A percentile compares a stretch with the other conserved stretches of the same genome.
Evolutionary conservation across 2,888 invertebrate genomes (phyloP).

Genomic region (Pollenia angustigena): DNA sequence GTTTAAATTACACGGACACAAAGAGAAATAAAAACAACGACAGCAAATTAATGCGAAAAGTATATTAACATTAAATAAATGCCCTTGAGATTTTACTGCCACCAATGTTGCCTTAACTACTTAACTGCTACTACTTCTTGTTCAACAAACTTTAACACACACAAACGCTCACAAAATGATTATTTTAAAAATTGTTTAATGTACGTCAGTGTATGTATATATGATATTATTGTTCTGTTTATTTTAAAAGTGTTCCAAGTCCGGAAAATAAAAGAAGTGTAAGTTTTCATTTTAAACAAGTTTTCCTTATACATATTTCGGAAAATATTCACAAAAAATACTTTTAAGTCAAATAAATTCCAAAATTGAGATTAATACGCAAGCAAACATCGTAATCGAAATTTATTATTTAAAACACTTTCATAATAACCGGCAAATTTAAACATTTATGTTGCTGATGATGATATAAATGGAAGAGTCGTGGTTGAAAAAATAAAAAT

Average conservation of each 20-base stretch:
- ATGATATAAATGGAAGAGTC: neutral
- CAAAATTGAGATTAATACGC: too few relatives aligned
- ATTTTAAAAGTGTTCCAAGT: too few relatives aligned
- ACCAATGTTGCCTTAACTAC: slow-evolving; percentile 2
- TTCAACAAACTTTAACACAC: neutral
- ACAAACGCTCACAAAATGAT: neutral
- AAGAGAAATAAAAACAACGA: neutral
- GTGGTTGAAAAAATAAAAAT: slow-evolving; percentile 3
- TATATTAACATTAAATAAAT: slow-evolving; percentile 49
- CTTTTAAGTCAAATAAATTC: too few relatives aligned
- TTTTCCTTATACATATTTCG: too few relatives aligned
- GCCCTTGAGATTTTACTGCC: slow-evolving; percentile 53
- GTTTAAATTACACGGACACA: neutral
- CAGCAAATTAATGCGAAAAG: slow-evolving; percentile 14
- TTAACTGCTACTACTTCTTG: neutral
- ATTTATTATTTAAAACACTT: too few relatives aligned
- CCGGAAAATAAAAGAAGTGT: too few relatives aligned
- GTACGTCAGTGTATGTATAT: neutral
- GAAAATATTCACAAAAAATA: too few relatives aligned
- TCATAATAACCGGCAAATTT: too few relatives aligned
- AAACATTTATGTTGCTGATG: neutral
- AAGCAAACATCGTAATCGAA: too few relatives aligned
- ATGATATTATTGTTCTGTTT: neutral
- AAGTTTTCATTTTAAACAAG: too few relatives aligned
- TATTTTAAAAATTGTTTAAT: neutral